Evolutionary conservation across 35 echinoderm and acorn worm genomes (phyloP), one percentile per base, ranked within the genome.

Genomic region (Diadema setosum): DNA sequence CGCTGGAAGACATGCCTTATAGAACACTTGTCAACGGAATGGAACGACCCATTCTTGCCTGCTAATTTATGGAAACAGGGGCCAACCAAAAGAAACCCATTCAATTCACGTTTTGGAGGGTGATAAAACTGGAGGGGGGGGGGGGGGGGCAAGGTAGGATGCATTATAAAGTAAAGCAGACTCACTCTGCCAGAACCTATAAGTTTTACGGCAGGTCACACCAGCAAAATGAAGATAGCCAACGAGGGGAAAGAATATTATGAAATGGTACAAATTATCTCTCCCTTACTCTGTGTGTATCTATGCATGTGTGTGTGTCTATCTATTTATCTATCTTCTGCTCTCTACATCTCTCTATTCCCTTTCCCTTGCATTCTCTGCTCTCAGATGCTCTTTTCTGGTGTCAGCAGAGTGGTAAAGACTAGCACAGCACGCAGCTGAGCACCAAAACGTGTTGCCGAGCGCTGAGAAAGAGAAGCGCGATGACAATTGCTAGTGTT

Each of bases 401-500:
- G 30, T 33, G 73, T 78, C 44, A 78, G 35, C 35, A 78, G 73
- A 78, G 44, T 41, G 73, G 73, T 23, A 78, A 39, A 44, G 7
- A n/a, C 48, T 9, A 11, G 73, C 35, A 41, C 24, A 41, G 39
- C 24, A 78, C 44, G 44, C 73, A 78, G 35, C 73, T 78, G 73
- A 78, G 44, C 34, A 78, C 39, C 39, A 78, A 41, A 78, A 33
- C 24, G 35, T 78, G 73, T 78, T 20, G 73, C 2, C 21, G 27
- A 78, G 44, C 37, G 73, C 40, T 78, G 73, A 78, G 73, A 78
- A 78, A 78, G 24, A n/a, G 37, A 78, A 34, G 24, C 73, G 35
- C n/a, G 35, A n/a, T 78, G 73, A 78, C 73, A 78, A 78, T 78
- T 78, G 73, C 44, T 34, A 39, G 73, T 78, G 73, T 78, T 78